Percentiles rank a stretch among this genome's conserved stretches.
These are phyloP conservation scores for Myotis yumanensis DNA, from an alignment of 2,113 vertebrate genomes.

Conservation along the genomic window DNA sequence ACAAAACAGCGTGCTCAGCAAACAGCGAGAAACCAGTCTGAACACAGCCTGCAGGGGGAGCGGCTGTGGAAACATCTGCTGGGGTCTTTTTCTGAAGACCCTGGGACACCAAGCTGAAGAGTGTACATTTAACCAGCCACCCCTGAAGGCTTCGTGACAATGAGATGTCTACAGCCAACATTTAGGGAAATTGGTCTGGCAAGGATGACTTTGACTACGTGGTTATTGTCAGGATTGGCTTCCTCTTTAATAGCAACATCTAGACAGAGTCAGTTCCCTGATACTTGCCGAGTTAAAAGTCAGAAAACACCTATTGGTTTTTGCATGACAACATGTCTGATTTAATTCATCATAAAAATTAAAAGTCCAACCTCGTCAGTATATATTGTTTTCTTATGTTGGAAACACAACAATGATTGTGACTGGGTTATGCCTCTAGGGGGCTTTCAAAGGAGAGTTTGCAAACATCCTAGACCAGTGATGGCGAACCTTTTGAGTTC, in stretches of 20 bases:
- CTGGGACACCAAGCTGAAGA: background rate
- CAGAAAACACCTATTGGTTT: background rate
- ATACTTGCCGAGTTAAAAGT: background rate
- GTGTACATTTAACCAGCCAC: background rate
- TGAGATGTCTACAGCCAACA: background rate
- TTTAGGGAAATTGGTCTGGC: too few species aligned
- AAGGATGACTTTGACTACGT: too few species aligned
- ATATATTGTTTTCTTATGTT: background rate
- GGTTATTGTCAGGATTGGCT: background rate
- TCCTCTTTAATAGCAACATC: background rate
- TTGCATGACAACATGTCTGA: background rate
- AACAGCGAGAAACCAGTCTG: background rate
- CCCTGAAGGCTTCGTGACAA: background rate
- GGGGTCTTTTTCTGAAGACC: background rate
- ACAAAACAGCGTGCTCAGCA: background rate
- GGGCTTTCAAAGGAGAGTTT: background rate
- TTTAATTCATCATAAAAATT: background rate
- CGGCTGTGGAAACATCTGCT: background rate
- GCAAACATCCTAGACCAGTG: background rate
- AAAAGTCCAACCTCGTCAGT: background rate
- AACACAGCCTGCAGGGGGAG: background rate
- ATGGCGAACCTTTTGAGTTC: too few species aligned
- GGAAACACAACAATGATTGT: background rate
- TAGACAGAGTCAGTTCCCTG: background rate
- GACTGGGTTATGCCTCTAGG: background rate